These are phyloP conservation scores for Delphinapterus leucas DNA, from an alignment of 2,113 vertebrate genomes.

Conservation along the genomic window DNA sequence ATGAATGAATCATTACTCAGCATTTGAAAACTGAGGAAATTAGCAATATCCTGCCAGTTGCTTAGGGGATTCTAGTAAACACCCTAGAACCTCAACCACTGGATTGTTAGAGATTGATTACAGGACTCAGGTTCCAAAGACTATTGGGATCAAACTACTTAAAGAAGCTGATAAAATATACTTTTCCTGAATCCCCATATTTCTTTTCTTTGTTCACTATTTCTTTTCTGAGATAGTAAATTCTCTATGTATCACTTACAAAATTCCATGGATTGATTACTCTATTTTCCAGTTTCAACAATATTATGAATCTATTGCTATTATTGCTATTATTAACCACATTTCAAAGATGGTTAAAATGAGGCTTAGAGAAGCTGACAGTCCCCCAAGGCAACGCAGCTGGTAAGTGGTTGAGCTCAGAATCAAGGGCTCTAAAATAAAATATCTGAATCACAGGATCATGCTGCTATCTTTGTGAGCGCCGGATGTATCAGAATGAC, in stretches of 20 bases:
- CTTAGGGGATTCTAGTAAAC: not conserved
- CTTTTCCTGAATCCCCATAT: not conserved
- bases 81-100: not conserved
- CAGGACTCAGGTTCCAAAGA: not conserved
- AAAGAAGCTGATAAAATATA: not conserved
- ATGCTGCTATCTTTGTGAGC: not conserved
- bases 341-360: not conserved
- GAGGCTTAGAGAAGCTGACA: not conserved
- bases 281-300: not conserved
- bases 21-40: slow-evolving; percentile 32
- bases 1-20: slow-evolving; percentile 27
- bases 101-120: not conserved
- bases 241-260: not conserved
- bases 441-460: not conserved
- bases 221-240: not conserved
- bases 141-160: not conserved
- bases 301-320: not conserved
- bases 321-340: not conserved
- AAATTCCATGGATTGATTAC: not conserved
- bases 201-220: not conserved
- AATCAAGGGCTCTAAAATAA: not conserved
- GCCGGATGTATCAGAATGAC: not conserved
- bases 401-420: not conserved
- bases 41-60: not conserved
- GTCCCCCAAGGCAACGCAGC: not conserved